phyloP scores from a whole-genome alignment of 2,888 invertebrate species.

The Dione vanillae region DNA sequence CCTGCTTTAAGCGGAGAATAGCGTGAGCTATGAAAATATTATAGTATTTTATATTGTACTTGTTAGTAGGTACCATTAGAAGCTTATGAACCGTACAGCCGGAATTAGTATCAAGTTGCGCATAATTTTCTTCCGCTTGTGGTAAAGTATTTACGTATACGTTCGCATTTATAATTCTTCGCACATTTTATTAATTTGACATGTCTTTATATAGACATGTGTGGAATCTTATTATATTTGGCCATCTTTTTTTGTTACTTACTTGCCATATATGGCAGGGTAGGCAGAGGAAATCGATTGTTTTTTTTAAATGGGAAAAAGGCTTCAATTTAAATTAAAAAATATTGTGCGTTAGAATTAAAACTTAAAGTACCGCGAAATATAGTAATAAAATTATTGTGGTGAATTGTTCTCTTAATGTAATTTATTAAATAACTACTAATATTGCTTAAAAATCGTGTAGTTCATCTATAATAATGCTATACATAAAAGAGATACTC shows the following conservation, averaged over 20 bases:
- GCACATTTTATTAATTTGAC: too few species aligned
- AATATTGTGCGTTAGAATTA: too few species aligned
- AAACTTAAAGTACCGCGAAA: too few species aligned
- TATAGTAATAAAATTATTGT: too few species aligned
- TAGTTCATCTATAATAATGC: background rate
- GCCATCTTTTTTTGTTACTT: too few species aligned
- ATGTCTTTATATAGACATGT: too few species aligned
- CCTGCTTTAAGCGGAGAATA: background rate
- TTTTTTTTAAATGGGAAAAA: too few species aligned
- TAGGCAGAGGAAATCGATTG: too few species aligned
- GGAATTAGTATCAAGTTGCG: conserved; percentile 35
- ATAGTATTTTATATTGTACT: background rate
- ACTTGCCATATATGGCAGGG: too few species aligned
- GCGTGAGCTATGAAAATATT: background rate
- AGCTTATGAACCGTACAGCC: conserved; percentile 24
- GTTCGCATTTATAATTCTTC: conserved; percentile 17
- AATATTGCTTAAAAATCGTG: background rate
- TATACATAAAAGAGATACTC: conserved; percentile 22
- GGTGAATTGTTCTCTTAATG: too few species aligned
- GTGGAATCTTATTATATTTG: background rate
- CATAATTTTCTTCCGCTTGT: conserved; percentile 35
- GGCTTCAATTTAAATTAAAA: too few species aligned
- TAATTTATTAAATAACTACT: background rate
- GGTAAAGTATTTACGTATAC: conserved; percentile 30
- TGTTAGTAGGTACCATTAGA: conserved; percentile 28